These are phyloP conservation scores for Malurus elegans DNA, from an alignment of 2,113 vertebrate species.

Conservation along the genomic window DNA sequence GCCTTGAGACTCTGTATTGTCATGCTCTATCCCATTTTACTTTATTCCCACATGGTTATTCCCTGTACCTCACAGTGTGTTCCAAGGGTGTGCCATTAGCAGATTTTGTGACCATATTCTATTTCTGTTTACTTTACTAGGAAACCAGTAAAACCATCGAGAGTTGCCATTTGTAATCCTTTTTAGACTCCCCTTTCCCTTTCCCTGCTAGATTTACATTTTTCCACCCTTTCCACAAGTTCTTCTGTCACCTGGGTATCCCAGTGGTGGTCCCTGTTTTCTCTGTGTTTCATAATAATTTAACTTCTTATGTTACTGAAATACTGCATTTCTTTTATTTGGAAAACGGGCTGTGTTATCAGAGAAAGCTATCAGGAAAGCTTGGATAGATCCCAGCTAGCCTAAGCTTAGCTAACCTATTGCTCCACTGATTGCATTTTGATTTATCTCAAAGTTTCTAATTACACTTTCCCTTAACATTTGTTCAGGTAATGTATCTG, in stretches of 20 bases:
- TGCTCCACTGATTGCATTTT: conserved; percentile 14
- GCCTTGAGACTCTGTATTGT: neutral
- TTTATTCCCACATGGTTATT: neutral
- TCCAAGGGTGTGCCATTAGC: neutral
- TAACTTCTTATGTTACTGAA: neutral
- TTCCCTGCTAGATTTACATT: neutral
- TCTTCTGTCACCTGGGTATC: neutral
- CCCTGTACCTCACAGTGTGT: neutral
- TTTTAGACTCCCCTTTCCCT: neutral
- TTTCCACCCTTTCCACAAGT: neutral
- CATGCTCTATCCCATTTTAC: neutral
- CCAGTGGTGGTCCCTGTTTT: neutral
- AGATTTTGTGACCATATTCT: neutral
- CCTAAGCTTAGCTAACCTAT: neutral
- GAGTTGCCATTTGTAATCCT: neutral
- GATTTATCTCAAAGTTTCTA: conserved; percentile 31
- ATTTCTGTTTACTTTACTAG: neutral
- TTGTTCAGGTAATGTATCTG: neutral
- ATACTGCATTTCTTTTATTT: neutral
- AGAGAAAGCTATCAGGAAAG: neutral
- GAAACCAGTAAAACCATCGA: neutral
- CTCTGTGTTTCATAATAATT: neutral
- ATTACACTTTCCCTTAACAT: neutral
- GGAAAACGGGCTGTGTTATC: neutral
- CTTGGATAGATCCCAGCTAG: neutral